These are phyloP conservation scores for Macaca fascicularis DNA, from an alignment of 2,113 vertebrate genomes.

Conservation along the genomic window DNA sequence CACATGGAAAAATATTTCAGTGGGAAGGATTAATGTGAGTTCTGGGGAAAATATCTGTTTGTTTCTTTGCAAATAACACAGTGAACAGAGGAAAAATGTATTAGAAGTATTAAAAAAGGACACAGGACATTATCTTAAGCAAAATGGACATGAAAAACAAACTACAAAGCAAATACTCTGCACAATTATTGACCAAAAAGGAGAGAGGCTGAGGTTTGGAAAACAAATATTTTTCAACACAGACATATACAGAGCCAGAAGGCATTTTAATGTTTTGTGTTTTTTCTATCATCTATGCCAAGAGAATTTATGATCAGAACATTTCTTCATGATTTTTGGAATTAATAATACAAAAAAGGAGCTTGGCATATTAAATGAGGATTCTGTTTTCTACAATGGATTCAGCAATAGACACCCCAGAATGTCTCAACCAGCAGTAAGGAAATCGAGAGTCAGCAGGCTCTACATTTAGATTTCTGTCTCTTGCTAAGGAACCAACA, in stretches of 20 bases:
- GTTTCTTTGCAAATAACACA: conserved; percentile 11
- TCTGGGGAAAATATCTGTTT: background rate
- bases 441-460: background rate
- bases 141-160: conserved; percentile 69
- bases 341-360: conserved; percentile 69
- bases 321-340: conserved; percentile 67
- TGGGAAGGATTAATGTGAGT: conserved; percentile 23
- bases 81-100: conserved; percentile 16
- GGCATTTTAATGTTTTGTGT: conserved; percentile 73
- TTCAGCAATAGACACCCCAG: background rate
- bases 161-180: conserved; percentile 61
- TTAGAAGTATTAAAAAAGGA: conserved; percentile 57
- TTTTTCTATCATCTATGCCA: conserved; percentile 59
- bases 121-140: conserved; percentile 54
- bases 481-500: background rate
- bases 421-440: background rate
- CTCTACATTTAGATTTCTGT: background rate
- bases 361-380: conserved; percentile 19
- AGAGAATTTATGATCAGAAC: conserved; percentile 75
- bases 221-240: conserved; percentile 76
- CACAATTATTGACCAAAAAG: conserved; percentile 71
- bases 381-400: conserved; percentile 4
- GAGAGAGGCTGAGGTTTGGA: conserved; percentile 58
- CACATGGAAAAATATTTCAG: conserved; percentile 40
- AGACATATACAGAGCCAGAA: conserved; percentile 66